Conservation (phyloP, 2,113 vertebrate species). For the Brachyistius frenatus region DNA sequence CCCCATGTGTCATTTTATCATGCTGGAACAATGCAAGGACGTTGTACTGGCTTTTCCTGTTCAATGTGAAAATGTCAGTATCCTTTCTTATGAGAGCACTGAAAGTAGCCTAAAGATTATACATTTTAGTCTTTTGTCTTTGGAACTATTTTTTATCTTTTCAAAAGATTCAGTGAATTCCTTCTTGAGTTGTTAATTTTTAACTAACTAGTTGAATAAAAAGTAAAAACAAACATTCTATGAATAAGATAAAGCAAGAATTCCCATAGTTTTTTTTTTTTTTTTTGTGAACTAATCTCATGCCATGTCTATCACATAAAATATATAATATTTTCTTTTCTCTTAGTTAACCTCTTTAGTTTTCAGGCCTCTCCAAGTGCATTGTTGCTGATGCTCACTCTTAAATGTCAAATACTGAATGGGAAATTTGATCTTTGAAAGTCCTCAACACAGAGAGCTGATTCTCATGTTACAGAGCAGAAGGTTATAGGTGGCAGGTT, state of each 20-base stretch:
- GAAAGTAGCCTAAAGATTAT: neutral
- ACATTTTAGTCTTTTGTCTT: neutral
- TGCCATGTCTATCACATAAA: neutral
- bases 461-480: conserved; percentile 24
- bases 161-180: neutral
- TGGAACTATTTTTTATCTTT: neutral
- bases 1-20: neutral
- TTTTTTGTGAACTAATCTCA: neutral
- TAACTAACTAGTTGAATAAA: conserved; percentile 15
- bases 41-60: conserved; percentile 31
- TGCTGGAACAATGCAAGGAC: neutral
- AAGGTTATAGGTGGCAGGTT: neutral
- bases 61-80: neutral
- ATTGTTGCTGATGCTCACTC: neutral
- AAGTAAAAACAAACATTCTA: neutral
- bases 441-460: neutral
- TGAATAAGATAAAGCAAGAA: conserved; percentile 50
- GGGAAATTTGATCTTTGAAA: conserved; percentile 14
- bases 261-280: conserved; percentile 10
- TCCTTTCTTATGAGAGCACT: neutral
- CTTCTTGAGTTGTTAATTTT: conserved; percentile 7
- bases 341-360: neutral
- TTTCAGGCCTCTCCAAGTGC: neutral
- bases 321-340: neutral
- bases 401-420: conserved; percentile 3